A percentile compares a stretch with the other conserved stretches of the same genome.
Evolutionary conservation across 2,888 invertebrate species (phyloP).

Genomic region (Drosophila aldrichi): DNA sequence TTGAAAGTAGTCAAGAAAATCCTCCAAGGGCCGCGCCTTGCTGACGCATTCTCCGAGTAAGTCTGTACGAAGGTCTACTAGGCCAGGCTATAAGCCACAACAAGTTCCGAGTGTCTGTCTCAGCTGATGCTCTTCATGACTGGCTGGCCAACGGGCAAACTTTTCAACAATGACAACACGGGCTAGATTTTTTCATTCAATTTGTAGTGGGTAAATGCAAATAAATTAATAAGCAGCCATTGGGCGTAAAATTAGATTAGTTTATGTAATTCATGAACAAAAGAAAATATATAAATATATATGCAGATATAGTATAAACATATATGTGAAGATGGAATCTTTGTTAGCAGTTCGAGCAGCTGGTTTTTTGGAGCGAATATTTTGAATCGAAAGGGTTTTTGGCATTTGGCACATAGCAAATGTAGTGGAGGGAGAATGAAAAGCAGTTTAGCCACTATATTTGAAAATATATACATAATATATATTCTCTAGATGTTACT

Average conservation of each 20-base stretch:
- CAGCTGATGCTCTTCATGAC: conserved; percentile 6
- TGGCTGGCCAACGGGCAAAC: conserved; percentile 29
- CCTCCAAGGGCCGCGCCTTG: conserved; percentile 16
- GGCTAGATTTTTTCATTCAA: conserved; percentile 37
- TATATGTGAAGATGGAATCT: background rate
- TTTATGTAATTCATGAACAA: conserved; percentile 24
- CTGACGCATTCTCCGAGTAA: conserved; percentile 14
- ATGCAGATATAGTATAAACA: background rate
- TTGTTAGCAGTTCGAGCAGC: conserved; percentile 16
- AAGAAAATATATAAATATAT: background rate
- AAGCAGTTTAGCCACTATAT: conserved; percentile 35
- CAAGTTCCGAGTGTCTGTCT: conserved; percentile 20
- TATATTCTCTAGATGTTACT: conserved; percentile 43
- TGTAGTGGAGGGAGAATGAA: conserved; percentile 16
- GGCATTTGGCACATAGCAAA: background rate
- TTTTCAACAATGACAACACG: conserved; percentile 56
- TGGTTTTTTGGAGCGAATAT: conserved; percentile 49
- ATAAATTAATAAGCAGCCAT: conserved; percentile 25
- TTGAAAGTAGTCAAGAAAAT: conserved; percentile 33
- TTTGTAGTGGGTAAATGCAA: conserved; percentile 25
- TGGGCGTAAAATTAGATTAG: conserved; percentile 24
- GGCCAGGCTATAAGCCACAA: background rate
- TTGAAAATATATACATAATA: conserved; percentile 13
- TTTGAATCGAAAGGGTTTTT: conserved; percentile 3
- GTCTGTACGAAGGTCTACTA: conserved; percentile 18